Conservation (phyloP, 2,797 vertebrate genomes). For the Gobionotothen gibberifrons region DNA sequence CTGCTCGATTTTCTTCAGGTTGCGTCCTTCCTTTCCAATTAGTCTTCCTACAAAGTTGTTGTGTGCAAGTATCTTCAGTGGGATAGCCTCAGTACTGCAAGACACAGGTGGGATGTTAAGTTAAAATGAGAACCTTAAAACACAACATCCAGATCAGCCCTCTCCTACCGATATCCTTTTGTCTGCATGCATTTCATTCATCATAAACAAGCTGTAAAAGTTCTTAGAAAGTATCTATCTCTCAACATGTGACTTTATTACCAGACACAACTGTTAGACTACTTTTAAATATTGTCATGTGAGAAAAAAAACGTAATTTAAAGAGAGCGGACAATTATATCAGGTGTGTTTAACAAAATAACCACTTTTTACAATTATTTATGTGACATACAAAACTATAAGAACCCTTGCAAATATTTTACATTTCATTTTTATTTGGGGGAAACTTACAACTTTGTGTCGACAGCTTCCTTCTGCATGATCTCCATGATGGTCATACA, state of each 20-base stretch:
- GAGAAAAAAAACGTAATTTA: too few species aligned
- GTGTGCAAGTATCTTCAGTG: constrained; percentile 97
- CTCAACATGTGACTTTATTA: background rate
- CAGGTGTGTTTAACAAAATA: background rate
- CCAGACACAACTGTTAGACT: background rate
- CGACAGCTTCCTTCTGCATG: constrained; percentile 98
- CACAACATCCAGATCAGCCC: background rate
- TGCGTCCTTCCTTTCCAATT: constrained; percentile 98
- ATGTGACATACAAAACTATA: background rate
- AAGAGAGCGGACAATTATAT: too few species aligned
- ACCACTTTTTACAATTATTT: background rate
- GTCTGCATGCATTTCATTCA: background rate
- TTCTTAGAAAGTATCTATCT: background rate
- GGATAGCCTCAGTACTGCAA: constrained; percentile 96
- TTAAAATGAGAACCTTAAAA: background rate
- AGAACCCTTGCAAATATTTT: too few species aligned
- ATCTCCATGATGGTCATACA: constrained; percentile 99
- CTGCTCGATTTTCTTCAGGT: constrained; percentile 98
- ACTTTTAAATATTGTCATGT: background rate
- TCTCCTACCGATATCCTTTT: background rate
- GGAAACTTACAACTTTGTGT: constrained; percentile 96
- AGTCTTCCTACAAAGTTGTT: constrained; percentile 98
- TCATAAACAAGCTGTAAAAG: background rate
- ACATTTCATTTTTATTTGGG: background rate
- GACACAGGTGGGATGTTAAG: background rate